Evolutionary conservation across 1,140 invertebrate genomes (phyloP).

Genomic region (Harpegnathos saltator): DNA sequence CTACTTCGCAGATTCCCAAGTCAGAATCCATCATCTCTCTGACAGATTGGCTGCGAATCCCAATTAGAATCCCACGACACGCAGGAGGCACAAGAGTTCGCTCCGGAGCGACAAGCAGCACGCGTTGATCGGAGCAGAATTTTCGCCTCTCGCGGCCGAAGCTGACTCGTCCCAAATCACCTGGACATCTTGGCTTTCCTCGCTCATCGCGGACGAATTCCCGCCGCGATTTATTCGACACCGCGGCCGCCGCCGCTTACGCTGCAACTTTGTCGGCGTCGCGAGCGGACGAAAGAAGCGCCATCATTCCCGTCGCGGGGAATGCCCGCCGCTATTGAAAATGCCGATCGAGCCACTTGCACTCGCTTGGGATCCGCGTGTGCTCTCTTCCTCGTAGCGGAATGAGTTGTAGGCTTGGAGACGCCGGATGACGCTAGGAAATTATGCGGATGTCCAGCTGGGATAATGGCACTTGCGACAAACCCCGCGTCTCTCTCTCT

Average conservation of each 20-base stretch:
- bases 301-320: conserved; percentile 37
- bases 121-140: too few relatives aligned
- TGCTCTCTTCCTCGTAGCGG: conserved; percentile 60
- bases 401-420: conserved; percentile 73
- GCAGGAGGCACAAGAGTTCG: too few relatives aligned
- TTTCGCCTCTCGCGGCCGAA: too few relatives aligned
- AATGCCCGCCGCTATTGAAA: conserved; percentile 60
- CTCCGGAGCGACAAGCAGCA: too few relatives aligned
- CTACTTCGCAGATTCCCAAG: too few relatives aligned
- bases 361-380: conserved; percentile 32
- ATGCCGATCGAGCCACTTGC: conserved; percentile 66
- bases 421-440: conserved; percentile 78
- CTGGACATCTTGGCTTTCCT: too few relatives aligned
- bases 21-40: too few relatives aligned
- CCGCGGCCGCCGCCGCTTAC: conserved; percentile 45
- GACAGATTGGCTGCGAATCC: too few relatives aligned
- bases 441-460: conserved; percentile 80
- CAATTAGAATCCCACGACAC: too few relatives aligned
- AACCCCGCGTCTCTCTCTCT: conserved; percentile 63
- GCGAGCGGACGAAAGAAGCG: conserved; percentile 6
- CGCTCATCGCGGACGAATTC: conserved; percentile 12
- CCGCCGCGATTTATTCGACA: conserved; percentile 8
- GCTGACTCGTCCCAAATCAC: too few relatives aligned
- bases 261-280: conserved; percentile 25
- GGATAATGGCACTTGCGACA: conserved; percentile 78